These are phyloP conservation scores for Unio pictorum DNA, from an alignment of 2,888 invertebrate species.

Conservation along the genomic window DNA sequence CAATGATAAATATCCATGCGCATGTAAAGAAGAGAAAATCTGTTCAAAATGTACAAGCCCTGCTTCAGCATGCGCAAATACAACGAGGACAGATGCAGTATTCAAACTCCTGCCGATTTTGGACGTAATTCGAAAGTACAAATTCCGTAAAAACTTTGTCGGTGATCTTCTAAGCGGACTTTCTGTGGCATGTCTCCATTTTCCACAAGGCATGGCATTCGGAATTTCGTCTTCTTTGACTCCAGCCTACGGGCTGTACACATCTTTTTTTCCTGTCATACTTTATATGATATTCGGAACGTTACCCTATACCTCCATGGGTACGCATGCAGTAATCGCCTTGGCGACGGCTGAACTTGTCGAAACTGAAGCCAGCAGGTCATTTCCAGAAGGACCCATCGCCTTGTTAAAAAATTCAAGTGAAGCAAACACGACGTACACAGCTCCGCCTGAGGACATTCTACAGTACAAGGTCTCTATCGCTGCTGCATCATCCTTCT, in stretches of 20 bases:
- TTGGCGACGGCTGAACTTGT: slow-evolving; percentile 58
- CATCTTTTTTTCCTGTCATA: slow-evolving; percentile 56
- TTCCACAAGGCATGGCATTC: slow-evolving; percentile 64
- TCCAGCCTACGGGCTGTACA: slow-evolving; percentile 57
- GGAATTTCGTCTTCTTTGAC: slow-evolving; percentile 54
- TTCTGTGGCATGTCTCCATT: slow-evolving; percentile 61
- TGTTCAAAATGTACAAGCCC: neutral
- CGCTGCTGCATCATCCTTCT: slow-evolving; percentile 42
- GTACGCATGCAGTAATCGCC: slow-evolving; percentile 58
- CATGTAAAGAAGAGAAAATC: neutral
- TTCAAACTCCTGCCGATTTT: slow-evolving; percentile 13
- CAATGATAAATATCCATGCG: slow-evolving; percentile 8
- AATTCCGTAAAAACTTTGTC: neutral
- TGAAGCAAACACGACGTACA: too few relatives aligned
- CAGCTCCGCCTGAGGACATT: slow-evolving; percentile 10
- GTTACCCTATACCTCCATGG: slow-evolving; percentile 52
- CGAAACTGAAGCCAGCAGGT: slow-evolving; percentile 17
- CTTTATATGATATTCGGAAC: slow-evolving; percentile 59
- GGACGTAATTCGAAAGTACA: slow-evolving; percentile 10
- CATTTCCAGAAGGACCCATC: neutral
- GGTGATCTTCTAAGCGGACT: slow-evolving; percentile 58
- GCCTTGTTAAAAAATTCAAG: too few relatives aligned
- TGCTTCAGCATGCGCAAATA: neutral
- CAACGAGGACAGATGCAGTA: neutral
- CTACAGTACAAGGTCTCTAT: slow-evolving; percentile 36